Evolutionary conservation across 2,888 invertebrate species (phyloP).

Genomic region (Athetis lepigone): DNA sequence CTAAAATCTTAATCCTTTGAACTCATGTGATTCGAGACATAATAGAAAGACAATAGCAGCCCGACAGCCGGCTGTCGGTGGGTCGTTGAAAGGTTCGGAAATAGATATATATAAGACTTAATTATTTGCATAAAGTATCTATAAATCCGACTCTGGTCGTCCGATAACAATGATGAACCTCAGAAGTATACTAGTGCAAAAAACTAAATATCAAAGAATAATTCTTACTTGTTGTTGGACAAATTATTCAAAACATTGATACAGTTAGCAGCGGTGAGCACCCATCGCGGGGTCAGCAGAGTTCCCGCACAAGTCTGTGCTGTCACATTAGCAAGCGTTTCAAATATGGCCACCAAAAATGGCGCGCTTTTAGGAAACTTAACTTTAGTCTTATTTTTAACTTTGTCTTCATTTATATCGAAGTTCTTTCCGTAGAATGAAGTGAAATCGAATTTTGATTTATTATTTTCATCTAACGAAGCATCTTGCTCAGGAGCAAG

Average conservation of each 20-base stretch:
- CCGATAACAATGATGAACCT: too few species aligned
- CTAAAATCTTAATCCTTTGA: too few species aligned
- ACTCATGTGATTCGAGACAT: too few species aligned
- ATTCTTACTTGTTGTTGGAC: slow-evolving; percentile 57
- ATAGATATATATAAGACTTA: too few species aligned
- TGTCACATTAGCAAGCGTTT: slow-evolving; percentile 72
- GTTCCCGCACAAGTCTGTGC: slow-evolving; percentile 77
- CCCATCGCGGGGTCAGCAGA: slow-evolving; percentile 69
- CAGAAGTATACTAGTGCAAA: neutral
- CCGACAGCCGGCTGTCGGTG: too few species aligned
- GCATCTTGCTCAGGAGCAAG: slow-evolving; percentile 28
- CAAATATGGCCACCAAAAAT: slow-evolving; percentile 76
- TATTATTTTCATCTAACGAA: slow-evolving; percentile 20
- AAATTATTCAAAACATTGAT: slow-evolving; percentile 67
- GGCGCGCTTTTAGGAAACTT: slow-evolving; percentile 59
- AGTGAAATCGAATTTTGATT: slow-evolving; percentile 31
- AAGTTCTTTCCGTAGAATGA: slow-evolving; percentile 7
- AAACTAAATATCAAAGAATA: neutral
- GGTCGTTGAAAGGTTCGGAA: too few species aligned
- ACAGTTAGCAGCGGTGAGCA: slow-evolving; percentile 73
- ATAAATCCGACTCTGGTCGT: too few species aligned
- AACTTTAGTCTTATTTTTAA: slow-evolving; percentile 16
- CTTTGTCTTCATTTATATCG: neutral
- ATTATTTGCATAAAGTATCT: too few species aligned
- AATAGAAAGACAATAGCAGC: too few species aligned